These are phyloP conservation scores for Ips nitidus DNA, from an alignment of 1,140 invertebrate species.

Conservation along the genomic window DNA sequence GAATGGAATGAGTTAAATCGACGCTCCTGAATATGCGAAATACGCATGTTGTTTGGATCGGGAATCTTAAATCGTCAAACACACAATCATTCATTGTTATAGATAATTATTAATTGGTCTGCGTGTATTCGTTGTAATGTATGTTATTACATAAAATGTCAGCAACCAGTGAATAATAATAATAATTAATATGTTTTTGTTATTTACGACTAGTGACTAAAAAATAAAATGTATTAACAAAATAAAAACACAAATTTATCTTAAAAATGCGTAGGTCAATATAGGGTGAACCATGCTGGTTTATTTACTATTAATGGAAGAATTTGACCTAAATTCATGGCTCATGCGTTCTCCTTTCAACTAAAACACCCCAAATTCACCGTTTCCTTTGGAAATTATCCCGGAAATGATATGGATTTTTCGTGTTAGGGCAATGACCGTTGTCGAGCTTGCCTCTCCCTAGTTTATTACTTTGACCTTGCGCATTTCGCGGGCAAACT, in stretches of 20 bases:
- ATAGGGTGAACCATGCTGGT: neutral
- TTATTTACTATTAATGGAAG: neutral
- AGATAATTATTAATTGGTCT: neutral
- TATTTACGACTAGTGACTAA: neutral
- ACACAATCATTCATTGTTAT: neutral
- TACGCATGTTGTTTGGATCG: conserved; percentile 6
- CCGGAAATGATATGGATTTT: conserved; percentile 4
- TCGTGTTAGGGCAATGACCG: neutral
- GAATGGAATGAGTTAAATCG: neutral
- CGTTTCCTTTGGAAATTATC: neutral
- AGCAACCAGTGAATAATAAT: neutral
- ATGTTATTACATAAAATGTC: too few relatives aligned
- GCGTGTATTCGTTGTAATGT: too few relatives aligned
- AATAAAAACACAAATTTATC: neutral
- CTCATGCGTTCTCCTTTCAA: neutral
- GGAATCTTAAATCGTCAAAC: neutral
- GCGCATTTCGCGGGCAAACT: neutral
- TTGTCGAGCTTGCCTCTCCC: neutral
- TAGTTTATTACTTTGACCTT: conserved; percentile 1
- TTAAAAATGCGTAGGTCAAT: neutral
- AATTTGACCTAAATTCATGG: neutral
- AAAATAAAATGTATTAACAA: neutral
- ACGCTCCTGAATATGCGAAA: conserved; percentile 10
- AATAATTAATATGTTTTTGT: neutral
- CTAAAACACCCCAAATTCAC: neutral